A percentile compares a stretch with the other conserved stretches of the same genome.
phyloP scores from a whole-genome alignment of 2,888 invertebrate species.

The Acronicta aceris region DNA sequence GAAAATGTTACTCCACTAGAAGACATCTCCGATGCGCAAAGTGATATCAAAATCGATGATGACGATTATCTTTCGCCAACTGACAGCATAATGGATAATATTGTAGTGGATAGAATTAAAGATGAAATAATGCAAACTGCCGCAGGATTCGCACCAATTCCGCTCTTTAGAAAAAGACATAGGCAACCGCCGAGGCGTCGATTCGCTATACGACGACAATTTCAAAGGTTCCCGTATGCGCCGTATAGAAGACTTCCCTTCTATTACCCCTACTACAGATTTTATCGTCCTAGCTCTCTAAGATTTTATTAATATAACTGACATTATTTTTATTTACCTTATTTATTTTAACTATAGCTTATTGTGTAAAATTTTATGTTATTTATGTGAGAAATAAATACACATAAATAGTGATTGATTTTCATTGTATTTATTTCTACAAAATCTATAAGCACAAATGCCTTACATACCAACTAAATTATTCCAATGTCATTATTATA shows the following conservation, averaged over 20 bases:
- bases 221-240: slow-evolving; percentile 65
- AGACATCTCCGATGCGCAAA: slow-evolving; percentile 57
- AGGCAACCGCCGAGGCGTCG: slow-evolving; percentile 61
- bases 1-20: slow-evolving; percentile 59
- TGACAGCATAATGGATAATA: slow-evolving; percentile 60
- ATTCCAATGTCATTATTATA: slow-evolving; percentile 55
- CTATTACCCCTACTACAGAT: slow-evolving; percentile 73
- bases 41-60: slow-evolving; percentile 58
- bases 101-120: slow-evolving; percentile 65
- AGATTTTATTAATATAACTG: slow-evolving; percentile 70
- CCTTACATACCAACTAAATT: slow-evolving; percentile 64
- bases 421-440: slow-evolving; percentile 76
- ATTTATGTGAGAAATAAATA: slow-evolving; percentile 28
- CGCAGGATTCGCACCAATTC: slow-evolving; percentile 77
- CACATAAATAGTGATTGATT: slow-evolving; percentile 48
- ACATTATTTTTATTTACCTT: slow-evolving; percentile 1
- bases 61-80: slow-evolving; percentile 48
- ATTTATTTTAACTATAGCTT: slow-evolving; percentile 49
- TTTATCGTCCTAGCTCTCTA: slow-evolving; percentile 80
- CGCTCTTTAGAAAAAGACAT: slow-evolving; percentile 62
- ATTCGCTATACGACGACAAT: slow-evolving; percentile 71
- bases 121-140: slow-evolving; percentile 82
- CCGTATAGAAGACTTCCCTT: slow-evolving; percentile 67
- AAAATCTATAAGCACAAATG: slow-evolving; percentile 74
- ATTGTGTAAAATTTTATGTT: slow-evolving; percentile 4